A percentile compares a stretch with the other conserved stretches of the same genome.
Conservation (phyloP, 1,140 invertebrate genomes). For the Acromyrmex charruanus region DNA sequence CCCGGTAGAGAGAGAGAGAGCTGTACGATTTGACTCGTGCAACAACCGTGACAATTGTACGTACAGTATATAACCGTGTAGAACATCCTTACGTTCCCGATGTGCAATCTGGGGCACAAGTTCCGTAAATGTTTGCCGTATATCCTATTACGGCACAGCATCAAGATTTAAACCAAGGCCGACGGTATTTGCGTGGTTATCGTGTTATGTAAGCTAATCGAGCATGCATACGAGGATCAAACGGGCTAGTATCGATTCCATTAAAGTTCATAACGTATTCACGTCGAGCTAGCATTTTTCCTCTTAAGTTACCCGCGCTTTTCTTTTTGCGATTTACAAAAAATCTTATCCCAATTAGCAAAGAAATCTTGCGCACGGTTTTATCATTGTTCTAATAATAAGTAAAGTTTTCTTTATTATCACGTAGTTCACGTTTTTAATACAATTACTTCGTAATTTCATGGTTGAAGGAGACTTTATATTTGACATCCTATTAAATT, state of each 20-base stretch:
- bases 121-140: constrained; percentile 48
- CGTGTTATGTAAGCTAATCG: constrained; percentile 49
- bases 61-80: too few species aligned
- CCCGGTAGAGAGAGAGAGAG: background rate
- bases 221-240: constrained; percentile 57
- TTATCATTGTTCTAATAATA: background rate
- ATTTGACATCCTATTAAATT: background rate
- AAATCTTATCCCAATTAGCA: constrained; percentile 26
- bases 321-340: background rate
- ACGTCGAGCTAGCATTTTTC: background rate
- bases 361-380: background rate
- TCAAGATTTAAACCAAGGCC: constrained; percentile 61
- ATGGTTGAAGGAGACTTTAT: background rate
- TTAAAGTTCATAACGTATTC: constrained; percentile 33
- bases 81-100: background rate
- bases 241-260: constrained; percentile 29
- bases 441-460: background rate
- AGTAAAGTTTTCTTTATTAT: background rate
- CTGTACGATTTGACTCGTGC: background rate
- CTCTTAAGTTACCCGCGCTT: background rate
- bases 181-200: constrained; percentile 60
- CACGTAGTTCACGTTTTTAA: background rate
- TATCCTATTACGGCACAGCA: constrained; percentile 54
- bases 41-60: constrained; percentile 32
- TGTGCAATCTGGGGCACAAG: constrained; percentile 46